phyloP scores from a whole-genome alignment of 2,113 vertebrate species.

The Sylvilagus bachmani region DNA sequence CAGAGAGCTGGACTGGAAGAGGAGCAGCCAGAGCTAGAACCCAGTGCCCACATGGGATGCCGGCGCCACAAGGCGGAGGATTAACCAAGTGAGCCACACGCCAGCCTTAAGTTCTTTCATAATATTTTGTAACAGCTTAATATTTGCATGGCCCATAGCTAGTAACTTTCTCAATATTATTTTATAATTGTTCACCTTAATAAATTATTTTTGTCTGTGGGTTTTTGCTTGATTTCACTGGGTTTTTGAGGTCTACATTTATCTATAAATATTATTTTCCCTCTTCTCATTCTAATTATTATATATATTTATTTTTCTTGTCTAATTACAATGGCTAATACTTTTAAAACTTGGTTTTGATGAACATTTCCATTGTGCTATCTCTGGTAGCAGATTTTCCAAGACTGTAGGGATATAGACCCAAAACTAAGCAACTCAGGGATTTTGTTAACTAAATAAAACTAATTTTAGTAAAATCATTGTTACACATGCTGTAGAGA shows the following conservation, averaged over 20 bases:
- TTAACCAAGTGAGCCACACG: too few species aligned
- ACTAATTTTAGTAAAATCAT: conserved; percentile 54
- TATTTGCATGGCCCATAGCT: background rate
- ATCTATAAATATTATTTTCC: conserved; percentile 30
- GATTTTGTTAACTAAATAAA: conserved; percentile 45
- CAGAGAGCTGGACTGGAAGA: too few species aligned
- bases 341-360: conserved; percentile 34
- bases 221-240: conserved; percentile 29
- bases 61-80: too few species aligned
- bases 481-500: conserved; percentile 30
- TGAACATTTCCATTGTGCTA: background rate
- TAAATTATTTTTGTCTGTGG: conserved; percentile 13
- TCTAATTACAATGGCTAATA: conserved; percentile 58
- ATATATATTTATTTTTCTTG: conserved; percentile 48
- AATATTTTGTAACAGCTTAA: conserved; percentile 38
- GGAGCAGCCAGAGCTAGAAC: too few species aligned
- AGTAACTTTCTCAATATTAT: conserved; percentile 47
- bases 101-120: background rate
- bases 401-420: conserved; percentile 5
- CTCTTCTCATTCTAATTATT: background rate
- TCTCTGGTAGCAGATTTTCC: background rate
- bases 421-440: conserved; percentile 30
- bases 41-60: too few species aligned
- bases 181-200: conserved; percentile 50
- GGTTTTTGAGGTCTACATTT: conserved; percentile 12